Evolutionary conservation across 1,140 invertebrate genomes (phyloP).

Genomic region (Apis cerana): DNA sequence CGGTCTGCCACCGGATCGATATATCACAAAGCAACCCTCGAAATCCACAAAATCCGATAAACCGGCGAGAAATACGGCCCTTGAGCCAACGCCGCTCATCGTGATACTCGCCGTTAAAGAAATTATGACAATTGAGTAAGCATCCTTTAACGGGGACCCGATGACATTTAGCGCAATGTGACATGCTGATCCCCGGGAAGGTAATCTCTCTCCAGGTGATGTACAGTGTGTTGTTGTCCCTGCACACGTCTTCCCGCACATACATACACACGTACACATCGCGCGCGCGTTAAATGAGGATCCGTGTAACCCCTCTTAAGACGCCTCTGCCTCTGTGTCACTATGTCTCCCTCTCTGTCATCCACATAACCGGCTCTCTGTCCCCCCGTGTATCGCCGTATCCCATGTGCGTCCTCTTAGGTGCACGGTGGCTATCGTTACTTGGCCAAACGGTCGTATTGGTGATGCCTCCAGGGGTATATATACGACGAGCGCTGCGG

Average conservation of each 20-base stretch:
- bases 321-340: slow-evolving; percentile 29
- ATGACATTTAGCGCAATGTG: slow-evolving; percentile 75
- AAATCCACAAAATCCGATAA: not conserved
- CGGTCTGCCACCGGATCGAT: not conserved
- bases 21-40: not conserved
- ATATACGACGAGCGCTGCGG: slow-evolving; percentile 72
- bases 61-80: no score
- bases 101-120: slow-evolving; percentile 44
- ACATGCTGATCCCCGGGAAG: slow-evolving; percentile 72
- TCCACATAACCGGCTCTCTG: no score
- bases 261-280: not conserved
- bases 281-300: slow-evolving; percentile 51
- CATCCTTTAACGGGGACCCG: slow-evolving; percentile 71
- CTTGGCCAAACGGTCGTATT: slow-evolving; percentile 58
- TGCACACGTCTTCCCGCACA: slow-evolving; percentile 57
- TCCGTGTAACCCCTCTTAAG: slow-evolving; percentile 59
- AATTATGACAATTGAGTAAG: slow-evolving; percentile 74
- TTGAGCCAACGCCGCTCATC: no score
- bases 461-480: slow-evolving; percentile 72
- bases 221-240: slow-evolving; percentile 68
- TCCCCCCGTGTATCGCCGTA: slow-evolving; percentile 18
- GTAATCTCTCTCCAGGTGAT: slow-evolving; percentile 67
- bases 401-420: slow-evolving; percentile 61
- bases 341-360: slow-evolving; percentile 4
- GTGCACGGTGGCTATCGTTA: slow-evolving; percentile 59